Evolutionary conservation across 2,113 vertebrate species (phyloP), one percentile per base, ranked within the genome.

Genomic region (Zonotrichia leucophrys): DNA sequence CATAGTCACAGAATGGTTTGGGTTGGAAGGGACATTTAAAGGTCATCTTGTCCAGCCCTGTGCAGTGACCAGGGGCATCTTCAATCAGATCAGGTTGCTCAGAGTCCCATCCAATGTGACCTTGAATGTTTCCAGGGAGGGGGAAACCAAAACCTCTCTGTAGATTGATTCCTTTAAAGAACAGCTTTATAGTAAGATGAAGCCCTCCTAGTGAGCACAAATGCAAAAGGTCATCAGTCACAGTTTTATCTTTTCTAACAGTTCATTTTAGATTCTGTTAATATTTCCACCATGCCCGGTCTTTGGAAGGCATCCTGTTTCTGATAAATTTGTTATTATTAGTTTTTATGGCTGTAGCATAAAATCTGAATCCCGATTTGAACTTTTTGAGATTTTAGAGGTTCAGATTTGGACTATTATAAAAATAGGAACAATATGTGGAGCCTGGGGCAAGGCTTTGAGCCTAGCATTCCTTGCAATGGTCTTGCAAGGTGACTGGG

Each of bases 281-380:
- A 27, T 66, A 12, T 85, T 64, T 93, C 81, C 35, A 46, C n/a
- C 28, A 73, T 80, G 72, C 8, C 67, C 42, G 22, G 22, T 88
- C 46, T 92, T 87, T 88, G 63, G 75, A 93, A 94, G 59, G 11
- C 75, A 83, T 90, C 37, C 68, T 85, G 41, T 83, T 97, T 90
- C 94, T 22, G 4, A 83, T 83, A 84, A 90, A 33, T 74, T 77
- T 88, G 79, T 90, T 93, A 92, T 93, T 94, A 93, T 88, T 95
- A 93, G 85, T 58, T 93, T 93, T 95, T 93, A 95, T 90, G 55
- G 67, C 30, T 74, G 46, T 39, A 88, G 55, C 50, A 55, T 74
- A 86, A 88, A 83, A 86, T 94, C 14, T 55, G 59, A 88, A 83
- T 86, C 72, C 50, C 74, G 39, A 91, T 85, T 92, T 92, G 70